Base-by-base conservation (phyloP, 2,888 invertebrate species). In the Acutogordius australiensis region DNA sequence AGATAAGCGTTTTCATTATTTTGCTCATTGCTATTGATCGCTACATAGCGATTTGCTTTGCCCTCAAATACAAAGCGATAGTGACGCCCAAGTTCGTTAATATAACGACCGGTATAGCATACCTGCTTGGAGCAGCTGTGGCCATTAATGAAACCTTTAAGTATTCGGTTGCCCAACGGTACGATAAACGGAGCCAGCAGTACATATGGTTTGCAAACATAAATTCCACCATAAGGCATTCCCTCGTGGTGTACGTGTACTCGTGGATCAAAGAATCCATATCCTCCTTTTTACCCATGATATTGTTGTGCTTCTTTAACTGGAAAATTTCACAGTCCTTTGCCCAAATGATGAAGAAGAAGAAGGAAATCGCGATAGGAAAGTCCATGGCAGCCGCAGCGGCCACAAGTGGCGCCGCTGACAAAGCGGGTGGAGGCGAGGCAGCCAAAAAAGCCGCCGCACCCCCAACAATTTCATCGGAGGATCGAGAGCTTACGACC, bases 191-290 rank as follows among this genome's bases (percentile, higher is more conserved):
- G 13, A 27, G 28, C 27, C 4, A 29, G 8, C 8, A 8, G 8
- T 18, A 4, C 4, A 57, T 57, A 4, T 57, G 28, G 29, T 29
- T 29, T 23, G 30, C 13, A 13, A 27, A 27, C 2, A 57, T 30
- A 27, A 29, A 29, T 29, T 28, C 30, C 28, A 30, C 30, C 18
- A 29, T 29, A 8, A 8, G 8, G 2, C 4, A 4, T 4, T 13
- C 4, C 4, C 51, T 51, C 4, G 8, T 51, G 51, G 4, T 51
- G 4, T 51, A 51, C 51, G 23, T 51, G 8, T 21, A 21, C 4
- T 51, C 23, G 13, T 57, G 58, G 58, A 8, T 29, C 58, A 57
- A 30, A 57, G 58, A 57, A 57, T 28, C 29, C 23, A 8, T 57
- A 8, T 8, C 30, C 8, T 57, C 58, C 13, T 18, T 29, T 28